A percentile compares a stretch with the other conserved stretches of the same genome.
Conservation (phyloP, 2,888 invertebrate genomes). For the Catocala nupta region DNA sequence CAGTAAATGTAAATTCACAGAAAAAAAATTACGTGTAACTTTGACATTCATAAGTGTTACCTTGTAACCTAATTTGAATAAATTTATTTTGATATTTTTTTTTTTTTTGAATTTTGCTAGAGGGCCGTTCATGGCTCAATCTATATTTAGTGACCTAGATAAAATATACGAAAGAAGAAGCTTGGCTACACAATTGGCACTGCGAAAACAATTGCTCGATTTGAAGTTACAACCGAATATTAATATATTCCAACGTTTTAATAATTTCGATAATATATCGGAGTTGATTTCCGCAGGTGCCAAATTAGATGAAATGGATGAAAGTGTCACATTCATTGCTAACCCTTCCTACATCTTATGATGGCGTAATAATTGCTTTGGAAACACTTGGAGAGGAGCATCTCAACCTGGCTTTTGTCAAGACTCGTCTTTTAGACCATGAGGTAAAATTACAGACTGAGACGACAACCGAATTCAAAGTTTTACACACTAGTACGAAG, state of each 20-base stretch:
- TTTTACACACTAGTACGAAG: neutral
- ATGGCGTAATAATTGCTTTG: rapidly evolving
- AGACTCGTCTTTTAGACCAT: too few relatives aligned
- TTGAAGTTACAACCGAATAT: neutral
- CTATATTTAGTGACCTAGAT: constrained; percentile 18
- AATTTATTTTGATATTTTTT: too few relatives aligned
- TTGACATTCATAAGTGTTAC: too few relatives aligned
- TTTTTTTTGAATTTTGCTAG: neutral
- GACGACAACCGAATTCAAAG: neutral
- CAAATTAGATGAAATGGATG: too few relatives aligned
- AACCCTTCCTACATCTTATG: too few relatives aligned
- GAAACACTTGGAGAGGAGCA: too few relatives aligned
- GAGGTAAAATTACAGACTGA: too few relatives aligned
- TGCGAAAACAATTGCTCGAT: neutral
- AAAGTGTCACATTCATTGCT: too few relatives aligned
- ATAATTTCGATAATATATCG: neutral
- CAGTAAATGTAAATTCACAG: too few relatives aligned
- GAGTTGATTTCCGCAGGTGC: too few relatives aligned
- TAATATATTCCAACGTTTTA: neutral
- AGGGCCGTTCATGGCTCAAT: neutral
- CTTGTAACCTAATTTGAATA: too few relatives aligned
- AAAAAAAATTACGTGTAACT: too few relatives aligned
- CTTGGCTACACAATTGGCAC: constrained; percentile 9
- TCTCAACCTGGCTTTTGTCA: rapidly evolving
- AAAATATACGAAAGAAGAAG: constrained; percentile 24